Conservation (phyloP, 2,888 invertebrate genomes). For the Clitarchus hookeri region DNA sequence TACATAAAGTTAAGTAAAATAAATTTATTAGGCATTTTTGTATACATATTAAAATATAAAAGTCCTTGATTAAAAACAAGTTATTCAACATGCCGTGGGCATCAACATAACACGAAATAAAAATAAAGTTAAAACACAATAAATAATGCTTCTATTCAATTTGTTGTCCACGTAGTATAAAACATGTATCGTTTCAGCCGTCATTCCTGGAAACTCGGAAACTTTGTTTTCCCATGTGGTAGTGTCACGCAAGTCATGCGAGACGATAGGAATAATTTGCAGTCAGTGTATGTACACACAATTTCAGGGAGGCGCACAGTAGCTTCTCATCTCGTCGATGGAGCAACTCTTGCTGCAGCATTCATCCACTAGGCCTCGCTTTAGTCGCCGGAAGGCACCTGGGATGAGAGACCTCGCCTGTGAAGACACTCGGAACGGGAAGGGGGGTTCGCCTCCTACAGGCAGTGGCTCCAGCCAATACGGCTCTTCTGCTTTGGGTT, state of each 20-base stretch:
- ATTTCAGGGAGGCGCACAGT: conserved; percentile 12
- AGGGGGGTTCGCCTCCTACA: conserved; percentile 37
- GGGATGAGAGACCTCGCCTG: conserved; percentile 51
- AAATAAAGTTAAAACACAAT: neutral
- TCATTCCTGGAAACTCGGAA: neutral
- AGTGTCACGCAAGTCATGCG: neutral
- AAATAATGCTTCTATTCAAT: neutral
- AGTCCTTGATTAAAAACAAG: conserved; percentile 14
- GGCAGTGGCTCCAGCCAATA: conserved; percentile 31
- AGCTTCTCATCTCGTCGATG: conserved; percentile 34
- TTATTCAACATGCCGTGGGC: neutral
- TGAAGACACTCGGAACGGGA: conserved; percentile 50
- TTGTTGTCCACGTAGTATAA: neutral
- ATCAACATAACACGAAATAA: neutral
- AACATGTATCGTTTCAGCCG: neutral
- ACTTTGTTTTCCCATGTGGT: neutral
- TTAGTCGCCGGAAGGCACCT: conserved; percentile 47
- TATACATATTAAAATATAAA: neutral
- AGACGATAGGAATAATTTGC: neutral
- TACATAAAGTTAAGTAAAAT: neutral
- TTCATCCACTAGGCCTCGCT: conserved; percentile 55
- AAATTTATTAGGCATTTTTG: neutral
- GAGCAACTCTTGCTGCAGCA: conserved; percentile 55
- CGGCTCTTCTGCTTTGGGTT: conserved; percentile 17
- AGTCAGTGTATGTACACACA: neutral